Conservation (phyloP, 2,888 invertebrate species). For the Drosophila sordidapex region DNA sequence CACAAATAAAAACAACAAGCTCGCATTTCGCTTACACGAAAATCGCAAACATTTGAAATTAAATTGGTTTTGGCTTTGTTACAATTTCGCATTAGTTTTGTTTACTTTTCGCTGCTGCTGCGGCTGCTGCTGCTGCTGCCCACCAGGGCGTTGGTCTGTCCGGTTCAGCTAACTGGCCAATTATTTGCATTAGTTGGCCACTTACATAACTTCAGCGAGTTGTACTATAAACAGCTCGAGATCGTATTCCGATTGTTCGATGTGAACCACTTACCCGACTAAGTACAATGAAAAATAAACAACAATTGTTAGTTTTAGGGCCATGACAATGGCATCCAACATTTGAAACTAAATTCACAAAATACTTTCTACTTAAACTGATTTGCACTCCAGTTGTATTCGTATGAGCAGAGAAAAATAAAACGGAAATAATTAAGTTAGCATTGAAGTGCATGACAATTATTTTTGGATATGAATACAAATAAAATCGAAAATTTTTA, state of each 20-base stretch:
- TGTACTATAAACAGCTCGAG: conserved; percentile 10
- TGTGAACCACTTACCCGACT: conserved; percentile 43
- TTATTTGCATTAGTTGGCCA: conserved; percentile 63
- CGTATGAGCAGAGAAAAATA: not conserved
- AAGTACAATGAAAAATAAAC: conserved; percentile 37
- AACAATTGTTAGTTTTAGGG: conserved; percentile 47
- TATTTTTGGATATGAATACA: not conserved
- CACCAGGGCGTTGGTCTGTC: conserved; percentile 62
- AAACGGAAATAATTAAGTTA: not conserved
- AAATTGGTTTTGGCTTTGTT: conserved; percentile 69
- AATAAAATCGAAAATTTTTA: not conserved
- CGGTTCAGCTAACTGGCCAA: conserved; percentile 65
- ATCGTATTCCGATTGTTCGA: conserved; percentile 23
- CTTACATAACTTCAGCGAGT: conserved; percentile 61
- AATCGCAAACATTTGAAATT: conserved; percentile 62
- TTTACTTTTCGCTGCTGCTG: conserved; percentile 17
- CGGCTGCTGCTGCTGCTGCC: conserved; percentile 6
- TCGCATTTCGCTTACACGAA: conserved; percentile 34
- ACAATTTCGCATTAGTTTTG: conserved; percentile 52
- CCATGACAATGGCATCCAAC: conserved; percentile 18
- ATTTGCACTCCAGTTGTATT: not conserved
- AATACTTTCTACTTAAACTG: conserved; percentile 13
- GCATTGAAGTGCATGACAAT: not conserved
- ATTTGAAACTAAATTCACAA: conserved; percentile 5
- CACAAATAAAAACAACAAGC: conserved; percentile 20